A percentile compares a stretch with the other conserved stretches of the same genome.
Conservation (phyloP, 2,888 invertebrate species). For the Achlya flavicornis region DNA sequence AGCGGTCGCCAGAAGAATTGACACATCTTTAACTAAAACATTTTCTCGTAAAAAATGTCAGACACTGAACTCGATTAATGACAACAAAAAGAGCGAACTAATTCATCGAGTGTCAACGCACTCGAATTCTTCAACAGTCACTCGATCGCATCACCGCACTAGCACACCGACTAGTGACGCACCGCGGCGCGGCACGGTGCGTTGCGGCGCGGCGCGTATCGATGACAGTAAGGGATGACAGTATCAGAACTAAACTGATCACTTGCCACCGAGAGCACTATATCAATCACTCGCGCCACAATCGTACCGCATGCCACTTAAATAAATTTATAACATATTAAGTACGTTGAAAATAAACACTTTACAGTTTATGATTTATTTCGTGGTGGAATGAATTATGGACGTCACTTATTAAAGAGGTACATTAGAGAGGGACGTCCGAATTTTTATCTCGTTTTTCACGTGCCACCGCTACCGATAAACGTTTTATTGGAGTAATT, state of each 20-base stretch:
- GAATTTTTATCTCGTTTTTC: slow-evolving; percentile 73
- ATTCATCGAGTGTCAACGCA: slow-evolving; percentile 57
- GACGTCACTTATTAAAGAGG: slow-evolving; percentile 67
- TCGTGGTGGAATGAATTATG: slow-evolving; percentile 78
- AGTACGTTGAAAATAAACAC: slow-evolving; percentile 83
- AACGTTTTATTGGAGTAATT: slow-evolving; percentile 81
- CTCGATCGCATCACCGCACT: slow-evolving; percentile 44
- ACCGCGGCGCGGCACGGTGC: slow-evolving; percentile 37
- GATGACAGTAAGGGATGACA: slow-evolving; percentile 60
- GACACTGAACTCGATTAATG: slow-evolving; percentile 47
- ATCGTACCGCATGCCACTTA: slow-evolving; percentile 80
- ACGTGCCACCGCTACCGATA: slow-evolving; percentile 76
- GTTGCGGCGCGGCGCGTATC: slow-evolving; percentile 18
- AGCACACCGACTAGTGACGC: slow-evolving; percentile 18
- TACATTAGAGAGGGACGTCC: slow-evolving; percentile 65
- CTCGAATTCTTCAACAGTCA: slow-evolving; percentile 48
- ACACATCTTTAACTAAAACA: slow-evolving; percentile 15
- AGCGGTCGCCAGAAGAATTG: slow-evolving; percentile 5
- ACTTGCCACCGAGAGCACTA: slow-evolving; percentile 68
- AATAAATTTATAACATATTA: slow-evolving; percentile 84
- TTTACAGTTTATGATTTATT: slow-evolving; percentile 82
- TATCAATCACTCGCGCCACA: slow-evolving; percentile 79
- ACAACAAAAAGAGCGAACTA: slow-evolving; percentile 63
- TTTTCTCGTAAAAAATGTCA: slow-evolving; percentile 36
- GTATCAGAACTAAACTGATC: slow-evolving; percentile 70